Conservation (phyloP, 2,113 vertebrate genomes). For the Stigmatopora nigra region DNA sequence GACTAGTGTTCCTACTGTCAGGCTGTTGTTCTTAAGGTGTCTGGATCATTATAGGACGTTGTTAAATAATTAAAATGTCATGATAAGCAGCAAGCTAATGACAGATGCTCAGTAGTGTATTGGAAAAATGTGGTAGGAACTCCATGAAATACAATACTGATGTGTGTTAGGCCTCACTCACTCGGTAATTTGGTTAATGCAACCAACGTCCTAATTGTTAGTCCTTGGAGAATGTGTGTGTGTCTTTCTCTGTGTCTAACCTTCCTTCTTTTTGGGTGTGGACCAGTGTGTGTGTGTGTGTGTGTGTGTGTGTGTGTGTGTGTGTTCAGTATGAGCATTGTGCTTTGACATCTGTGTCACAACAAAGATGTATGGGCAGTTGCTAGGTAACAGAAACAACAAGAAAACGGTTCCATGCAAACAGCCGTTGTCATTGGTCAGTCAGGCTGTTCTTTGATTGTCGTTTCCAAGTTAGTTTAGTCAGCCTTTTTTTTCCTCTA, state of each 20-base stretch:
- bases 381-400: slow-evolving; percentile 30
- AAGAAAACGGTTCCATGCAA: slow-evolving; percentile 3
- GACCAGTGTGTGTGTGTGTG: background rate
- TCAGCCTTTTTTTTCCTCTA: background rate
- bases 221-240: slow-evolving; percentile 13
- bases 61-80: slow-evolving; percentile 59
- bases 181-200: slow-evolving; percentile 68
- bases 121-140: slow-evolving; percentile 16
- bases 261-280: slow-evolving; percentile 6
- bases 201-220: slow-evolving; percentile 47
- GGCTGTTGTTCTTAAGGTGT: slow-evolving; percentile 42
- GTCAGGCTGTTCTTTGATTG: slow-evolving; percentile 1
- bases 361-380: slow-evolving; percentile 53
- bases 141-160: slow-evolving; percentile 49
- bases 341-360: slow-evolving; percentile 57
- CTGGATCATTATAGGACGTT: slow-evolving; percentile 37
- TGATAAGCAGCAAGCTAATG: slow-evolving; percentile 45
- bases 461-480: slow-evolving; percentile 28
- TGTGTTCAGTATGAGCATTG: slow-evolving; percentile 13
- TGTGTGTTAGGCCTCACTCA: slow-evolving; percentile 27
- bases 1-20: background rate
- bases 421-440: slow-evolving; percentile 12
- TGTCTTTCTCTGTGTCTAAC: background rate
- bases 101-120: slow-evolving; percentile 43
- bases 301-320: slow-evolving; percentile 1